Evolutionary conservation across 2,113 vertebrate genomes (phyloP).

Genomic region (Paedocypris sp.): DNA sequence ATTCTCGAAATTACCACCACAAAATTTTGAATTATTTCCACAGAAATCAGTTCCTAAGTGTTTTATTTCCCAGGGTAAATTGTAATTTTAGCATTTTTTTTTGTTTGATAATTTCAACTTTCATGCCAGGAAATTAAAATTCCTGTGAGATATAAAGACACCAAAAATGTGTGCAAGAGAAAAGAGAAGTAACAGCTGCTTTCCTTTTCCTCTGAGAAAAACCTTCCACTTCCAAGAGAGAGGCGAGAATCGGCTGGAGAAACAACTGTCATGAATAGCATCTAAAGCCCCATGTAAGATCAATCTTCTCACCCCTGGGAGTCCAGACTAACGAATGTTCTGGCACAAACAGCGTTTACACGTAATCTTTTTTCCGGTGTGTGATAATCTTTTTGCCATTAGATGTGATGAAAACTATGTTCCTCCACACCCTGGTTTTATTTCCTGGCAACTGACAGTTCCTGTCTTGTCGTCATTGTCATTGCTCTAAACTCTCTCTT

Average conservation of each 20-base stretch:
- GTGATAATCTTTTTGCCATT: slow-evolving; percentile 3
- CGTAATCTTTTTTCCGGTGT: slow-evolving; percentile 14
- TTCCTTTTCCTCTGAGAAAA: too few species aligned
- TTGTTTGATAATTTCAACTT: too few species aligned
- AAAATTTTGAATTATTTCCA: too few species aligned
- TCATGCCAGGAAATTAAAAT: too few species aligned
- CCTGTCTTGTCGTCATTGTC: neutral
- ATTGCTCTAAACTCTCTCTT: too few species aligned
- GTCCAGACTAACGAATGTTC: slow-evolving; percentile 26
- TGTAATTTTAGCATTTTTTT: too few species aligned
- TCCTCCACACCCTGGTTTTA: neutral
- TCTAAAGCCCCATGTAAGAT: slow-evolving; percentile 11
- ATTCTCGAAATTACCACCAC: too few species aligned
- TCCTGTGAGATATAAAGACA: too few species aligned
- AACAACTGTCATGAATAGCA: slow-evolving; percentile 17
- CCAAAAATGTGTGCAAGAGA: too few species aligned
- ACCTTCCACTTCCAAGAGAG: slow-evolving; percentile 19
- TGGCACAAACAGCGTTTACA: slow-evolving; percentile 12
- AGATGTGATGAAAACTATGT: slow-evolving; percentile 14
- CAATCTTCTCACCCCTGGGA: slow-evolving; percentile 18
- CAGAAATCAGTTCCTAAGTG: too few species aligned
- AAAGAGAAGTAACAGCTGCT: too few species aligned
- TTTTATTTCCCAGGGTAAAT: too few species aligned
- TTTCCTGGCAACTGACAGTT: neutral
- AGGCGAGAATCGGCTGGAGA: slow-evolving; percentile 5